Percentiles rank a stretch among this genome's conserved stretches.
Evolutionary conservation across 2,797 vertebrate genomes (phyloP).

Genomic region (Neomorphus geoffroyi): DNA sequence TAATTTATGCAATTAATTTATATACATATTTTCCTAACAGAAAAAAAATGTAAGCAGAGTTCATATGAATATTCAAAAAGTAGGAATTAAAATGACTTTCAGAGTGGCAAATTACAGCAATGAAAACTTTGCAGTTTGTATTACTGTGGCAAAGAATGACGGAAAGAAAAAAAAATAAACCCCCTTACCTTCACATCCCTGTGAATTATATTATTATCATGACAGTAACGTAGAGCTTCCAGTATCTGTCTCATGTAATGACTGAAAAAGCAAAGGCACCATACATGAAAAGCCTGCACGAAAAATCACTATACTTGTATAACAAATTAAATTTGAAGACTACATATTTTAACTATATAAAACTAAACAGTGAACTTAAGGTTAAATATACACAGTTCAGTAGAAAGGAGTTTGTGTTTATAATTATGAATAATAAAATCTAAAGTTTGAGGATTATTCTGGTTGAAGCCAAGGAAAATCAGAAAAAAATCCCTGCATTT

Average conservation of each 20-base stretch:
- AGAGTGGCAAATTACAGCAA: background rate
- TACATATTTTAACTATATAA: background rate
- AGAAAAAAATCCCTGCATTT: background rate
- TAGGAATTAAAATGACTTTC: slow-evolving; percentile 7
- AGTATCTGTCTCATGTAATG: slow-evolving; percentile 99
- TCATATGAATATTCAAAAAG: background rate
- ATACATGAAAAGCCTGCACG: slow-evolving; percentile 15
- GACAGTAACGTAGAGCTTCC: slow-evolving; percentile 96
- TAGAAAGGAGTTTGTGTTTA: background rate
- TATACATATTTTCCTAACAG: background rate
- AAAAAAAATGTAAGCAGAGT: slow-evolving; percentile 16
- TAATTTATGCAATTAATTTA: slow-evolving; percentile 10
- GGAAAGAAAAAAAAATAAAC: background rate
- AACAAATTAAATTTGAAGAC: background rate
- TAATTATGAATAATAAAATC: background rate
- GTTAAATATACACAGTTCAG: background rate
- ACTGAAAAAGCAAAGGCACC: slow-evolving; percentile 79
- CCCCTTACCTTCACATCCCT: slow-evolving; percentile 95
- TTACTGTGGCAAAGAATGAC: background rate
- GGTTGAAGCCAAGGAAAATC: background rate
- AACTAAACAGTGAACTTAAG: background rate
- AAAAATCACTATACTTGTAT: background rate
- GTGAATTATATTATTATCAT: slow-evolving; percentile 99
- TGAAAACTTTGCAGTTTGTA: background rate
- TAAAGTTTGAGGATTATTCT: background rate